Evolutionary conservation across 2,797 vertebrate species (phyloP).

Genomic region (Otolemur crassicaudatus): DNA sequence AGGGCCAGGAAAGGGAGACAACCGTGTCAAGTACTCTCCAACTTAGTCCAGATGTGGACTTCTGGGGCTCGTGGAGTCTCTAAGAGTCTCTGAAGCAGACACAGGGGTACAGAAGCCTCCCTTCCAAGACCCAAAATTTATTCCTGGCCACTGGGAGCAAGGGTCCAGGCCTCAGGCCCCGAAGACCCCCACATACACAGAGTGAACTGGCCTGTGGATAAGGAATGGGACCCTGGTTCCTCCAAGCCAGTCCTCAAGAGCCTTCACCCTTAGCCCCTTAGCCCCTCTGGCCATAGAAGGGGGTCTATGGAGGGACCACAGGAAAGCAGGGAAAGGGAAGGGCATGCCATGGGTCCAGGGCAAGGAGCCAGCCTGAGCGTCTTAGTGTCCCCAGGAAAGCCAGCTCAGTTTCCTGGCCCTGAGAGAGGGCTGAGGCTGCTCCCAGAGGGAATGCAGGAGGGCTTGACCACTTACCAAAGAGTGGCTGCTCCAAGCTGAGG

Average conservation of each 20-base stretch:
- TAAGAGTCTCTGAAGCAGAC: neutral
- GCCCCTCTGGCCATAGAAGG: neutral
- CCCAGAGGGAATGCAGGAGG: neutral
- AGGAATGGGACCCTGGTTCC: neutral
- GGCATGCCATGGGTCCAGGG: neutral
- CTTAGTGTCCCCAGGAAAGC: neutral
- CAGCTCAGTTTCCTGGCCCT: neutral
- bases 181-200: neutral
- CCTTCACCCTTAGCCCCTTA: neutral
- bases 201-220: neutral
- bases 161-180: neutral
- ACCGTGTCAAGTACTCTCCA: neutral
- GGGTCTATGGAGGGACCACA: neutral
- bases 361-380: neutral
- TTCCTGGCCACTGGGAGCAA: neutral
- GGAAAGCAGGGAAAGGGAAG: neutral
- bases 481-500: neutral
- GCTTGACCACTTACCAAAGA: constrained; percentile 62
- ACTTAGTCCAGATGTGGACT: neutral
- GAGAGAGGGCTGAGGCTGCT: neutral
- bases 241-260: neutral
- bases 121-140: neutral
- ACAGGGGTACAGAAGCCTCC: neutral
- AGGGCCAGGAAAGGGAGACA: neutral
- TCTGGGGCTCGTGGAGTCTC: too few species aligned